Evolutionary conservation across 2,888 invertebrate genomes (phyloP).

Genomic region (Apomyelois bistriatella): DNA sequence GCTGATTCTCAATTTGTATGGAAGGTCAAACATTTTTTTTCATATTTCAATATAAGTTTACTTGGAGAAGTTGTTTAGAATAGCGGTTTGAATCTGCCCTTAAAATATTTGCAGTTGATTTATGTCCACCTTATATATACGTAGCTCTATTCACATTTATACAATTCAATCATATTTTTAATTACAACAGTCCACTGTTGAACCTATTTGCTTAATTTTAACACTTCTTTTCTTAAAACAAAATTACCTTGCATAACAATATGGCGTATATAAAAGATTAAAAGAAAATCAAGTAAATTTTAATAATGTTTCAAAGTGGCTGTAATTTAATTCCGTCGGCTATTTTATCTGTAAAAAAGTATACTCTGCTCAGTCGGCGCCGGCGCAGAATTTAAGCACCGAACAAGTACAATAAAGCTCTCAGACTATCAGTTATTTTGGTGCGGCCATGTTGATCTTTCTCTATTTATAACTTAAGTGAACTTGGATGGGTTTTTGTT

Average conservation of each 20-base stretch:
- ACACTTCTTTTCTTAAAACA: no score
- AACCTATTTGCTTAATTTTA: no score
- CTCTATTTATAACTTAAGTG: conserved; percentile 12
- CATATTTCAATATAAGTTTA: no score
- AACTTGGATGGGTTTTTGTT: background rate
- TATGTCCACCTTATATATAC: no score
- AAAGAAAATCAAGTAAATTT: background rate
- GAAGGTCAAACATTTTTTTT: no score
- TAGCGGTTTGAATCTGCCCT: no score
- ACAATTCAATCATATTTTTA: no score
- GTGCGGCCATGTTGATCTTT: conserved; percentile 15
- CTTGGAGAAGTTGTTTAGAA: no score
- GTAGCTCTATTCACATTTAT: no score
- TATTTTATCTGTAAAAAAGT: conserved; percentile 4
- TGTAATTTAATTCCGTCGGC: background rate
- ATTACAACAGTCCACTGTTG: no score
- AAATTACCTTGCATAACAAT: background rate
- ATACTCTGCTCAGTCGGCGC: background rate
- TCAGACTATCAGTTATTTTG: conserved; percentile 19
- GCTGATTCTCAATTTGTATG: no score
- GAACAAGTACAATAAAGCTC: conserved; percentile 17
- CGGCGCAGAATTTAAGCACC: conserved; percentile 15
- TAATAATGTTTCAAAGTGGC: conserved; percentile 1
- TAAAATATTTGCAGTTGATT: no score
- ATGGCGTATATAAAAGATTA: background rate